Conservation (phyloP, 2,113 vertebrate species). For the Formicarius rufipectus region DNA sequence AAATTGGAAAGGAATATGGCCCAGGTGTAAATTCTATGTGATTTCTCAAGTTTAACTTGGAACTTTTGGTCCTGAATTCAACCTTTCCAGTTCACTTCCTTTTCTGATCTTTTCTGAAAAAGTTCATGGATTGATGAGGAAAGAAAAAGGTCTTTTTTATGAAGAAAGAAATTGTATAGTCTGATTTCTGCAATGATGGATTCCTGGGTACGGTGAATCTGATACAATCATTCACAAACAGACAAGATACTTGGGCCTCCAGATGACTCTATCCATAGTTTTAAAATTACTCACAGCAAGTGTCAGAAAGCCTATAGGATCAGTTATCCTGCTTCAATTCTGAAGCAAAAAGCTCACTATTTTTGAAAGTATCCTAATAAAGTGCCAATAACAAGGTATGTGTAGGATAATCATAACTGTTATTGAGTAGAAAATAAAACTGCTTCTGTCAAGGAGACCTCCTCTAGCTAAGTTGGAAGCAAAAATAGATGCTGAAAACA, state of each 20-base stretch:
- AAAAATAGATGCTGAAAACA: background rate
- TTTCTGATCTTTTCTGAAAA: background rate
- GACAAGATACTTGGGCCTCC: background rate
- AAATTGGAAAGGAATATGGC: background rate
- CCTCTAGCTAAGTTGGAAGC: background rate
- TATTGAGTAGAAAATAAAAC: background rate
- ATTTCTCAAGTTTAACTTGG: background rate
- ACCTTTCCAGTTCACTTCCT: background rate
- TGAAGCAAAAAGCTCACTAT: background rate
- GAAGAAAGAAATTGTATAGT: background rate
- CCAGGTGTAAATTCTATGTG: background rate
- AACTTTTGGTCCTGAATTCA: background rate
- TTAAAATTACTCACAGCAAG: background rate
- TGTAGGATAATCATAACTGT: background rate
- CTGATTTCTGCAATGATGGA: background rate
- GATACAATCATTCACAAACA: background rate
- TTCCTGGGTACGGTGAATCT: background rate
- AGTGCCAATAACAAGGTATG: background rate
- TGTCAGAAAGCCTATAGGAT: background rate
- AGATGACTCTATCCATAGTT: background rate
- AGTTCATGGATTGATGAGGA: background rate
- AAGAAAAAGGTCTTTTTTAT: background rate
- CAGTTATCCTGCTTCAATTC: background rate
- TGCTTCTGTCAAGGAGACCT: background rate
- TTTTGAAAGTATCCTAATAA: background rate